A percentile compares a stretch with the other conserved stretches of the same genome.
phyloP scores from a whole-genome alignment of 2,113 vertebrate species.

The Sclerurus mexicanus region DNA sequence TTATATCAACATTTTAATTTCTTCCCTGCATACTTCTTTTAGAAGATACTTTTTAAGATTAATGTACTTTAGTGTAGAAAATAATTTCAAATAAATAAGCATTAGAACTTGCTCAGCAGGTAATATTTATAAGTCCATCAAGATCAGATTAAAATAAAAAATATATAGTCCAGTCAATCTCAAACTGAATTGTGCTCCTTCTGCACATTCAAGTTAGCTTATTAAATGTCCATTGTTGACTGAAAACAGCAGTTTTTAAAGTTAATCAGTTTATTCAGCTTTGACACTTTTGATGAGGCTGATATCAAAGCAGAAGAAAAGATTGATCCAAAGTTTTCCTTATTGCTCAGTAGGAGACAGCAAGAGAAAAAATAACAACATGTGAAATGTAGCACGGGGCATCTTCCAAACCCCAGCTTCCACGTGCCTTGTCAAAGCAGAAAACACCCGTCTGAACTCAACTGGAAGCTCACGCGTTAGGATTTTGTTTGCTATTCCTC shows the following conservation, averaged over 20 bases:
- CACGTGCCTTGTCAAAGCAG: conserved; percentile 66
- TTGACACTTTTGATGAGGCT: conserved; percentile 70
- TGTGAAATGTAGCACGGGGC: conserved; percentile 65
- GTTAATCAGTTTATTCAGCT: conserved; percentile 78
- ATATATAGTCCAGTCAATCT: conserved; percentile 72
- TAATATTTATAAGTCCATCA: conserved; percentile 81
- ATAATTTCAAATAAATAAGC: conserved; percentile 84
- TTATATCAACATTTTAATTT: conserved; percentile 70
- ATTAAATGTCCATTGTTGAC: conserved; percentile 77
- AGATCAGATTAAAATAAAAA: conserved; percentile 73
- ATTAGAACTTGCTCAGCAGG: conserved; percentile 78
- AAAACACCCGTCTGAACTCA: conserved; percentile 67
- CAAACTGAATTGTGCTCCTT: conserved; percentile 71
- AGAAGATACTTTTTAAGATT: conserved; percentile 74
- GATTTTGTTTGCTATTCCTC: conserved; percentile 67
- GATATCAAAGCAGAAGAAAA: conserved; percentile 77
- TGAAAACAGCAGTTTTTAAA: conserved; percentile 74
- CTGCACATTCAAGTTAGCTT: conserved; percentile 72
- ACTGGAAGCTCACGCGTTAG: conserved; percentile 53
- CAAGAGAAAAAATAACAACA: conserved; percentile 64
- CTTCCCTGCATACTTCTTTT: conserved; percentile 68
- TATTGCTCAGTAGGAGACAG: conserved; percentile 75
- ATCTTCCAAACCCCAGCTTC: conserved; percentile 77
- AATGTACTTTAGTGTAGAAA: conserved; percentile 75
- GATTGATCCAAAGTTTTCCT: conserved; percentile 71